Percentiles rank a stretch among this genome's conserved stretches.
phyloP scores from a whole-genome alignment of 2,888 invertebrate species.

The Orthosia gracilis region DNA sequence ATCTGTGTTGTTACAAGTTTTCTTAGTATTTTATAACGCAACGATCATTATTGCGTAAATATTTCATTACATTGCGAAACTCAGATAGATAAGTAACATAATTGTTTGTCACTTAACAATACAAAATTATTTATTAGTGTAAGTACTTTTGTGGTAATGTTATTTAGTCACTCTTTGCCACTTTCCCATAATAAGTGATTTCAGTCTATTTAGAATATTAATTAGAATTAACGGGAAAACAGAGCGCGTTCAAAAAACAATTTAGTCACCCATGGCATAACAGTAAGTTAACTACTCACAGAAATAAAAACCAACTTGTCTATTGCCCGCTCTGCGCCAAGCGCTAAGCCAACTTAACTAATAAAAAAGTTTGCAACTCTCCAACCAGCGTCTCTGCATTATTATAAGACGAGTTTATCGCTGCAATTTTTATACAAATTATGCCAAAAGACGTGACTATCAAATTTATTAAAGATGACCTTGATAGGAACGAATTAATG shows the following conservation, averaged over 20 bases:
- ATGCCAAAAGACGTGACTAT: slow-evolving; percentile 34
- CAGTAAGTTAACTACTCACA: background rate
- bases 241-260: background rate
- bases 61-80: slow-evolving; percentile 50
- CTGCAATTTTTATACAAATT: slow-evolving; percentile 8
- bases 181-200: background rate
- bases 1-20: slow-evolving; percentile 25
- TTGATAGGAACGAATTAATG: slow-evolving; percentile 40
- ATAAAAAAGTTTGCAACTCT: background rate
- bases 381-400: background rate
- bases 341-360: background rate
- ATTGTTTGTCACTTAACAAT: slow-evolving; percentile 27
- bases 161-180: background rate
- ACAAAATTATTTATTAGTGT: slow-evolving; percentile 16
- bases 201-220: slow-evolving; percentile 17
- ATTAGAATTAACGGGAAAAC: slow-evolving; percentile 1
- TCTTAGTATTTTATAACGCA: slow-evolving; percentile 25
- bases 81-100: slow-evolving; percentile 25
- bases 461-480: slow-evolving; percentile 42
- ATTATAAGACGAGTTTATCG: background rate
- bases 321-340: background rate
- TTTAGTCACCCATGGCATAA: slow-evolving; percentile 6
- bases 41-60: slow-evolving; percentile 25
- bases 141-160: slow-evolving; percentile 5
- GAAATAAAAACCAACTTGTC: background rate